A percentile compares a stretch with the other conserved stretches of the same genome.
phyloP scores from a whole-genome alignment of 2,888 invertebrate species.

The Ernsta delagoae region DNA sequence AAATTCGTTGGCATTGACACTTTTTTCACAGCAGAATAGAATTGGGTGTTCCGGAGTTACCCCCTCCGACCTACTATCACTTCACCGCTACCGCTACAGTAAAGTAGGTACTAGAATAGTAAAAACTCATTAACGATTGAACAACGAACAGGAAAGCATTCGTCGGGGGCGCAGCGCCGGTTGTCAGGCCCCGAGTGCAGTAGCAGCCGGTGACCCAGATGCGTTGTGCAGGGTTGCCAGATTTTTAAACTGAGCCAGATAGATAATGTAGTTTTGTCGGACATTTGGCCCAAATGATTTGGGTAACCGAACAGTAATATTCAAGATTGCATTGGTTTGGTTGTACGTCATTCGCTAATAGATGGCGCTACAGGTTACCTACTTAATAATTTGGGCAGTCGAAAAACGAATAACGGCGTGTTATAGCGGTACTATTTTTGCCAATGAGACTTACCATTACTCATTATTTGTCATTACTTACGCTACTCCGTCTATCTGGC shows the following conservation, averaged over 20 bases:
- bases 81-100: background rate
- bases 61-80: background rate
- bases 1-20: background rate
- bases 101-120: slow-evolving; percentile 6
- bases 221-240: slow-evolving; percentile 20
- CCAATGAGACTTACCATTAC: too few relatives aligned
- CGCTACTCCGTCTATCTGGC: too few relatives aligned
- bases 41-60: background rate
- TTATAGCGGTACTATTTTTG: too few relatives aligned
- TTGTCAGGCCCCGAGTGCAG: slow-evolving; percentile 47
- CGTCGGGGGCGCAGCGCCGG: slow-evolving; percentile 20
- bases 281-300: too few relatives aligned
- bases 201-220: slow-evolving; percentile 58
- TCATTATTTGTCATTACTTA: too few relatives aligned
- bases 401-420: too few relatives aligned
- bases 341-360: too few relatives aligned
- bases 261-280: too few relatives aligned
- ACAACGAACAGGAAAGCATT: slow-evolving; percentile 25
- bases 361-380: too few relatives aligned
- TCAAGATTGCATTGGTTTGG: too few relatives aligned
- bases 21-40: background rate
- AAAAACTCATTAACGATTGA: slow-evolving; percentile 16
- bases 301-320: too few relatives aligned
- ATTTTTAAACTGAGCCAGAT: background rate
- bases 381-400: too few relatives aligned